phyloP scores from a whole-genome alignment of 2,113 vertebrate species.

The Rhadina sibilatrix region DNA sequence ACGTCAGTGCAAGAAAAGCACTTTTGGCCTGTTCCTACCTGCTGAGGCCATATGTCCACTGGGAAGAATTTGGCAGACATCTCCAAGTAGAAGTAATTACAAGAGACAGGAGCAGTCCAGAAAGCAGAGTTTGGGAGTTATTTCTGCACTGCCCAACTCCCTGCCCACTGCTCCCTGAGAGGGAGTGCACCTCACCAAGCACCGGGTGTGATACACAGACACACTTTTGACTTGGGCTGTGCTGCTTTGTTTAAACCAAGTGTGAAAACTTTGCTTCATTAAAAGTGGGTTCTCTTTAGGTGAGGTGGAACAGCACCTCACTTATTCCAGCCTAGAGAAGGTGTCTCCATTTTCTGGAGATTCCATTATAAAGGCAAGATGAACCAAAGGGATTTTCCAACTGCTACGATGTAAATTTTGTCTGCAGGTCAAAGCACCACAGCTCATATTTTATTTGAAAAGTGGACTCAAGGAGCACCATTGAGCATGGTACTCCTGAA shows the following conservation, averaged over 20 bases:
- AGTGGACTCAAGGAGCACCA: not conserved
- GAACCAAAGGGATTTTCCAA: not conserved
- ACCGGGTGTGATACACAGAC: rapidly evolving
- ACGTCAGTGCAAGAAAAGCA: constrained; percentile 38
- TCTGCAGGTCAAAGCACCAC: not conserved
- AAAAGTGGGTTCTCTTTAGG: not conserved
- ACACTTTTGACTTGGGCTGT: not conserved
- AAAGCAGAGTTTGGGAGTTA: not conserved
- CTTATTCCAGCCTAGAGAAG: not conserved
- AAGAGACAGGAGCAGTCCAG: not conserved
- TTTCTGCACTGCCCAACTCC: not conserved
- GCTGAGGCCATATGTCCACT: constrained; percentile 64
- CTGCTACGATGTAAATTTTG: not conserved
- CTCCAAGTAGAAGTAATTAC: not conserved
- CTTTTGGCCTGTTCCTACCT: constrained; percentile 38
- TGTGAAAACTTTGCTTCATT: not conserved
- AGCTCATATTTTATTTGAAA: not conserved
- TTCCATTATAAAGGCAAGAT: not conserved
- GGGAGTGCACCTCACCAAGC: not conserved
- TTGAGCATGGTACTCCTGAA: not conserved
- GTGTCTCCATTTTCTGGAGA: not conserved
- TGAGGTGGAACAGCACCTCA: not conserved
- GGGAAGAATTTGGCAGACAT: constrained; percentile 43
- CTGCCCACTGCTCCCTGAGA: not conserved
- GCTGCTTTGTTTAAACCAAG: not conserved